Evolutionary conservation across 2,113 vertebrate species (phyloP), one percentile per base, ranked within the genome.

Genomic region (Clarias batrachus): DNA sequence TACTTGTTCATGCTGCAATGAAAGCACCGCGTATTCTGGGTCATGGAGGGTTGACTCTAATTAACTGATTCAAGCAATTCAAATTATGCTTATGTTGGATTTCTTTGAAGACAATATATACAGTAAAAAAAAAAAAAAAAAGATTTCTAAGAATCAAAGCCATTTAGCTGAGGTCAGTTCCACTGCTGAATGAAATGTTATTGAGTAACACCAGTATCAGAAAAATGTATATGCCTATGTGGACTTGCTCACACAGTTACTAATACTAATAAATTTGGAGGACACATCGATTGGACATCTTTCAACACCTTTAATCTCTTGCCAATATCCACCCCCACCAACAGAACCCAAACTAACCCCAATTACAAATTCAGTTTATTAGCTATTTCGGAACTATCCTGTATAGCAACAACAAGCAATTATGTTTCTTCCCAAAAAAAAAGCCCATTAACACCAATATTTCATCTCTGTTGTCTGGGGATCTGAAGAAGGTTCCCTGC

Each of bases 1-100:
- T 57, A 27, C 23, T 56, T 66, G 63, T 56, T 70, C 63, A 86
- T n/a, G 63, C 52, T 66, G 52, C 54, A 80, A 59, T 33, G 74
- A 79, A 85, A 79, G 27, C 62, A 10, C 62, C 41, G 17, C 27
- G 27, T 19, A 70, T 21, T 79, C 37, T 80, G 74, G 59, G 23
- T 68, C 52, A 66, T n/a, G 54, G 62, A 41, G 54, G 52, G 65
- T 17, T 80, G 76, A 62, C 33, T 81, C 57, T 81, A 57, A 62
- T 66, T 68, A 10, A 63, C 59, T 52, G 9, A 54, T 77, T 85
- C 41, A 80, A 80, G 16, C 30, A 54, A 85, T 25, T 30, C 25
- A 79, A 54, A 66, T 76, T 62, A 48, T 37, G 17, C 0, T 10
- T 30, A 3, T 82, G 12, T 2, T 16, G 4, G 41, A 76, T 37